These are phyloP conservation scores for Clarias gariepinus DNA, from an alignment of 2,113 vertebrate species.

Conservation along the genomic window DNA sequence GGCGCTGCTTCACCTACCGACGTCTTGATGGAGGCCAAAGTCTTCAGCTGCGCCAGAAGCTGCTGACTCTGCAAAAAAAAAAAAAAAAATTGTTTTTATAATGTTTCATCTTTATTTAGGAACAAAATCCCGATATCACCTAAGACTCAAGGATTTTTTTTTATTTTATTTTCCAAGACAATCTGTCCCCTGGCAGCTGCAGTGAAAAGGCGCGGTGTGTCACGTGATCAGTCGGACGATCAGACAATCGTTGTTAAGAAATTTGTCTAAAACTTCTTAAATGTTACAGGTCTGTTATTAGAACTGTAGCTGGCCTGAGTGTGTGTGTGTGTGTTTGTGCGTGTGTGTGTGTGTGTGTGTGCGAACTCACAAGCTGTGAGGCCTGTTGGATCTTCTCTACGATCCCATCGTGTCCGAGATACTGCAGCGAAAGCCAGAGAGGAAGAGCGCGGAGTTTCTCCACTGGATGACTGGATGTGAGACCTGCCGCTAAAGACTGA, in stretches of 20 bases:
- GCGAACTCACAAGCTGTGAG: conserved; percentile 79
- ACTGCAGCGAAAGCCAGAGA: conserved; percentile 93
- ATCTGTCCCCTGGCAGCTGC: not conserved
- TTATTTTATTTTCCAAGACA: not conserved
- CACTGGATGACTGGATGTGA: conserved; percentile 87
- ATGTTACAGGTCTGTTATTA: not conserved
- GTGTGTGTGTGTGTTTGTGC: not conserved
- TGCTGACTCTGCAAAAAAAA: conserved; percentile 81
- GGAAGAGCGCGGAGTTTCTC: conserved; percentile 92
- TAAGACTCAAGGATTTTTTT: not conserved
- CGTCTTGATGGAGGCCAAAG: conserved; percentile 83
- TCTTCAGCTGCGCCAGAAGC: conserved; percentile 85
- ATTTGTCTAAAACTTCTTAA: not conserved
- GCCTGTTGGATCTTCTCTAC: conserved; percentile 87
- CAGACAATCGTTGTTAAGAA: not conserved
- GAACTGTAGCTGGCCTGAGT: not conserved
- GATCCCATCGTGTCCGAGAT: conserved; percentile 89
- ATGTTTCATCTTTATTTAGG: not conserved
- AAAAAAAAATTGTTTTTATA: not conserved
- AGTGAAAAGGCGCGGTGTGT: not conserved
- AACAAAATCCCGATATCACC: not conserved
- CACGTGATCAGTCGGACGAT: not conserved
- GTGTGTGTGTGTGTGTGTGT: not conserved
- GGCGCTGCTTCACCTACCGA: conserved; percentile 74
- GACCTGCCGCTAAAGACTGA: conserved; percentile 88